Evolutionary conservation across 2,888 invertebrate species (phyloP).

Genomic region (Brachylomia viminalis): DNA sequence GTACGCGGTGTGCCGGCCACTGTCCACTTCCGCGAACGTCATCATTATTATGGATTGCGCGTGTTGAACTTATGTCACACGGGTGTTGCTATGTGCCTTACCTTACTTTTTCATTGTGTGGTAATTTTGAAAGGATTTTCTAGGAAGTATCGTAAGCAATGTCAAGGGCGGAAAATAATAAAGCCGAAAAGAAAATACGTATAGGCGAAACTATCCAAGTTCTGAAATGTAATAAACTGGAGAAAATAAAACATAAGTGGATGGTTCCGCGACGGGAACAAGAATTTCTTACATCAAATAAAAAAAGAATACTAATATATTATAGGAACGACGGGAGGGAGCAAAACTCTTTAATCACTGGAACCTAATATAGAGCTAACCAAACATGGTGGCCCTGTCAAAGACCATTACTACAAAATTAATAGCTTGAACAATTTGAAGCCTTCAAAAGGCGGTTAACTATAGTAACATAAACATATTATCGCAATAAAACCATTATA

Average conservation of each 20-base stretch:
- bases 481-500: conserved; percentile 58
- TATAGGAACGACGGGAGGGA: background rate
- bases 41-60: conserved; percentile 79
- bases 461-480: conserved; percentile 44
- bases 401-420: conserved; percentile 20
- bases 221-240: conserved; percentile 19
- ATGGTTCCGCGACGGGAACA: background rate
- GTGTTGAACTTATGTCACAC: conserved; percentile 74
- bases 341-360: background rate
- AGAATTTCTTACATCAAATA: background rate
- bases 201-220: conserved; percentile 17
- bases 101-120: conserved; percentile 22
- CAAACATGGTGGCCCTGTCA: background rate
- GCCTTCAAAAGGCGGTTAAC: conserved; percentile 39
- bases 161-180: conserved; percentile 39
- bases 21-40: conserved; percentile 81
- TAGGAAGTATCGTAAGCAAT: conserved; percentile 21
- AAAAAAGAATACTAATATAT: background rate
- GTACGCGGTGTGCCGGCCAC: conserved; percentile 45
- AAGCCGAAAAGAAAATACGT: conserved; percentile 33
- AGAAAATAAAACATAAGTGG: conserved; percentile 11
- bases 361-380: background rate
- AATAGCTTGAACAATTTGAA: conserved; percentile 31
- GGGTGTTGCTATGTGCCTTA: conserved; percentile 54
- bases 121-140: conserved; percentile 14